Percentiles rank a stretch among this genome's conserved stretches.
Evolutionary conservation across 2,113 vertebrate genomes (phyloP).

Genomic region (Bostrychus sinensis): DNA sequence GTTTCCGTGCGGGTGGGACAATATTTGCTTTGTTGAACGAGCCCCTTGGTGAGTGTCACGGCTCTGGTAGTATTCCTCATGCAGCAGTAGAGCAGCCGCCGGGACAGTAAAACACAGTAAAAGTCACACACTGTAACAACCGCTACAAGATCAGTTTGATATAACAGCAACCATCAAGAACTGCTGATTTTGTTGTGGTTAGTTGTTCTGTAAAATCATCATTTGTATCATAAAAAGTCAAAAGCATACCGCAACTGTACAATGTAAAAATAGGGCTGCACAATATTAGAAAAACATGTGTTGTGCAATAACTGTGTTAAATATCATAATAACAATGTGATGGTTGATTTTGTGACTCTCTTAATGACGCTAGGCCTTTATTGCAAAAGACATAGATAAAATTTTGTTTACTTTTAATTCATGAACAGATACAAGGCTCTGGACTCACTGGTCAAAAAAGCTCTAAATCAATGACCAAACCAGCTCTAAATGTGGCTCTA

Average conservation of each 20-base stretch:
- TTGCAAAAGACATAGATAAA: too few relatives aligned
- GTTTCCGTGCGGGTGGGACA: slow-evolving; percentile 43
- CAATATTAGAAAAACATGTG: not conserved
- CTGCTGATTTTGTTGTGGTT: not conserved
- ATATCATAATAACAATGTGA: too few relatives aligned
- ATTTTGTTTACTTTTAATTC: too few relatives aligned
- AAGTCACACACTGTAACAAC: slow-evolving; percentile 37
- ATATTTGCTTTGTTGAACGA: slow-evolving; percentile 74
- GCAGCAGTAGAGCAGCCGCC: slow-evolving; percentile 43
- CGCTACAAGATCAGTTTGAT: slow-evolving; percentile 20
- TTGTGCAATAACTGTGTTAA: not conserved
- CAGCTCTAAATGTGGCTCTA: too few relatives aligned
- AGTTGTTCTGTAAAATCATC: not conserved
- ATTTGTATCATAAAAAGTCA: not conserved
- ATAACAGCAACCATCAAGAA: slow-evolving; percentile 22
- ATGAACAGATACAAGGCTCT: too few relatives aligned
- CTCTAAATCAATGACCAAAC: too few relatives aligned
- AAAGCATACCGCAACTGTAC: not conserved
- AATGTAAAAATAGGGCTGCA: not conserved
- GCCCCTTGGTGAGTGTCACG: slow-evolving; percentile 63
- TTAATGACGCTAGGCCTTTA: too few relatives aligned
- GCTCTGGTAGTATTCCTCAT: slow-evolving; percentile 44
- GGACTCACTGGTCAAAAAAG: too few relatives aligned
- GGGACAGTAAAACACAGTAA: slow-evolving; percentile 43
- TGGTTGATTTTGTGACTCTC: too few relatives aligned